Percentiles rank a stretch among this genome's conserved stretches.
phyloP scores from a whole-genome alignment of 2,888 invertebrate genomes.

The Eupithecia tripunctaria region DNA sequence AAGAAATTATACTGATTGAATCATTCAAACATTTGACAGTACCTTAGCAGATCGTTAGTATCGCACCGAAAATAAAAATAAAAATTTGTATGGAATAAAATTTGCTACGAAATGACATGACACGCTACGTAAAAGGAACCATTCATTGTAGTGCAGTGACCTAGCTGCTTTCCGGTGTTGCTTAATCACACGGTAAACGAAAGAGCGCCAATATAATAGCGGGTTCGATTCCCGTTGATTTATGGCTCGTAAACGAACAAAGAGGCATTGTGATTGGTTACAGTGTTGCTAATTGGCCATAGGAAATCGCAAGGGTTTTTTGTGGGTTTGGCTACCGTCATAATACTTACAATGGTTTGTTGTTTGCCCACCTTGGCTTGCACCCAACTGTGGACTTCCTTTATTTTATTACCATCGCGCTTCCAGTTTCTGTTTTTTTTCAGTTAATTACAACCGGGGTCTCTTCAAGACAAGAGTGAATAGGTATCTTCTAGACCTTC shows the following conservation, averaged over 20 bases:
- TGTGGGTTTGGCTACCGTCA: not conserved
- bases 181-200: constrained; percentile 39
- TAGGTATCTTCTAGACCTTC: no score
- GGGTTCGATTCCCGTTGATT: constrained; percentile 51
- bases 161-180: constrained; percentile 24
- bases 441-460: no score
- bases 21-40: no score
- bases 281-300: constrained; percentile 42
- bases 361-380: not conserved
- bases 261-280: constrained; percentile 44
- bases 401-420: not conserved
- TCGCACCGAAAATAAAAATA: no score
- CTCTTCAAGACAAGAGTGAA: no score
- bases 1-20: no score
- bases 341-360: not conserved
- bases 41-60: no score
- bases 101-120: no score
- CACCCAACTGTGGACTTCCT: not conserved
- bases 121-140: no score
- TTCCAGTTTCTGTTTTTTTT: no score
- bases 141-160: constrained; percentile 7
- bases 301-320: not conserved
- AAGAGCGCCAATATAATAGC: constrained; percentile 46
- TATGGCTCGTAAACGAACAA: constrained; percentile 55
- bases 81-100: no score